Evolutionary conservation across 2,113 vertebrate genomes (phyloP).

Genomic region (Meriones unguiculatus): DNA sequence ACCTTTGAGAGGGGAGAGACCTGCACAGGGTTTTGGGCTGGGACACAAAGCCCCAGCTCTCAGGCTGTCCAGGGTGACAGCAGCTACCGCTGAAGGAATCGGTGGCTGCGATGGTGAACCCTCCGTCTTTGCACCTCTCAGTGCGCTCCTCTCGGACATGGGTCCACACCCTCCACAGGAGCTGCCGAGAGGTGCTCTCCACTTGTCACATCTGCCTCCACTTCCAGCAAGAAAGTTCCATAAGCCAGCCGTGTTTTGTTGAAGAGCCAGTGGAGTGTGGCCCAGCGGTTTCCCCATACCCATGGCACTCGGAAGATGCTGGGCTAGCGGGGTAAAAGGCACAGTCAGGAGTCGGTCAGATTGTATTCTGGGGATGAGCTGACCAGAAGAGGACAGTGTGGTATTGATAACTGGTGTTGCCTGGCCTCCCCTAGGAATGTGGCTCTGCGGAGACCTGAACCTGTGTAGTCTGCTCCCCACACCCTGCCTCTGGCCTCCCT

Average conservation of each 20-base stretch:
- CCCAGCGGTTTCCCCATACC: background rate
- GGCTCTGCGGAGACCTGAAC: background rate
- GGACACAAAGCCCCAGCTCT: background rate
- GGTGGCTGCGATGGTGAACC: fast-evolving
- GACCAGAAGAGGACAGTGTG: background rate
- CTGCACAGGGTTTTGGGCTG: background rate
- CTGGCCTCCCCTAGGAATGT: background rate
- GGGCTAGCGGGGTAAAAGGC: background rate
- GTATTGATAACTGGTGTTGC: background rate
- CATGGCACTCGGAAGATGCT: too few species aligned
- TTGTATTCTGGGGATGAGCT: background rate
- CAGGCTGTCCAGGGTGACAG: fast-evolving
- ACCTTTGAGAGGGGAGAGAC: background rate
- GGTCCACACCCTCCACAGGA: background rate
- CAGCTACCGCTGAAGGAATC: fast-evolving
- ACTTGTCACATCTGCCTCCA: background rate
- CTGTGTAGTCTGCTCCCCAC: background rate
- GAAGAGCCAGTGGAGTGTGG: background rate
- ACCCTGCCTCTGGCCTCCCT: conserved; percentile 34
- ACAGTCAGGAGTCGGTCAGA: background rate
- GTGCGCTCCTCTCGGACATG: background rate
- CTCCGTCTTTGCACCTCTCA: too few species aligned
- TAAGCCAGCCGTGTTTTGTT: background rate
- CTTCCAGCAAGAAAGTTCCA: background rate
- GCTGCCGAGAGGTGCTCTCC: background rate